These are phyloP conservation scores for Propsilocerus akamusi DNA, from an alignment of 1,140 invertebrate species.

Conservation along the genomic window DNA sequence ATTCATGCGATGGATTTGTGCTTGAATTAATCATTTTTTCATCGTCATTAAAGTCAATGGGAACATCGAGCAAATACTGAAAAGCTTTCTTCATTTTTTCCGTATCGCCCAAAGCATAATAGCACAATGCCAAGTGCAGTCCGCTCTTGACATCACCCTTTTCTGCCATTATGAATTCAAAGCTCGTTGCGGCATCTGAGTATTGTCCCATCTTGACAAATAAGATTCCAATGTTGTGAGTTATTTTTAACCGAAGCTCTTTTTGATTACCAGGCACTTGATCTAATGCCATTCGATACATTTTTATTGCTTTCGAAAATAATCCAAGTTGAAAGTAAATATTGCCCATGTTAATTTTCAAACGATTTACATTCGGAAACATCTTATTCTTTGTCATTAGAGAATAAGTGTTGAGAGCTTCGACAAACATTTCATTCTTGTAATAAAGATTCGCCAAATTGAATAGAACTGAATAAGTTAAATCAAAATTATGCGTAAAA, in stretches of 20 bases:
- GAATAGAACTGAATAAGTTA: constrained; percentile 85
- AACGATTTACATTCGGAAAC: constrained; percentile 70
- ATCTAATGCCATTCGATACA: constrained; percentile 93
- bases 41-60: constrained; percentile 65
- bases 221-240: constrained; percentile 94
- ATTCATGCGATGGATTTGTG: constrained; percentile 13
- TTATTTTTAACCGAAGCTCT: constrained; percentile 84
- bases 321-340: constrained; percentile 15
- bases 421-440: constrained; percentile 83
- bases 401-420: constrained; percentile 90
- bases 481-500: constrained; percentile 68
- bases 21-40: constrained; percentile 43
- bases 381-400: constrained; percentile 69
- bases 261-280: constrained; percentile 85
- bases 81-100: constrained; percentile 92
- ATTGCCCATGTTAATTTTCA: constrained; percentile 14
- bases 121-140: constrained; percentile 82
- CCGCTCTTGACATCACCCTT: constrained; percentile 77
- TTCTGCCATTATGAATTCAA: constrained; percentile 97
- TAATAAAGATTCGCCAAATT: constrained; percentile 89
- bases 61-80: constrained; percentile 73
- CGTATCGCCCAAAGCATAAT: constrained; percentile 80
- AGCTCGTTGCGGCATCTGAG: constrained; percentile 85
- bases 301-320: constrained; percentile 84
- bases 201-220: constrained; percentile 93